A percentile compares a stretch with the other conserved stretches of the same genome.
Conservation (phyloP, 2,113 vertebrate species). For the Urocynchramus pylzowi region DNA sequence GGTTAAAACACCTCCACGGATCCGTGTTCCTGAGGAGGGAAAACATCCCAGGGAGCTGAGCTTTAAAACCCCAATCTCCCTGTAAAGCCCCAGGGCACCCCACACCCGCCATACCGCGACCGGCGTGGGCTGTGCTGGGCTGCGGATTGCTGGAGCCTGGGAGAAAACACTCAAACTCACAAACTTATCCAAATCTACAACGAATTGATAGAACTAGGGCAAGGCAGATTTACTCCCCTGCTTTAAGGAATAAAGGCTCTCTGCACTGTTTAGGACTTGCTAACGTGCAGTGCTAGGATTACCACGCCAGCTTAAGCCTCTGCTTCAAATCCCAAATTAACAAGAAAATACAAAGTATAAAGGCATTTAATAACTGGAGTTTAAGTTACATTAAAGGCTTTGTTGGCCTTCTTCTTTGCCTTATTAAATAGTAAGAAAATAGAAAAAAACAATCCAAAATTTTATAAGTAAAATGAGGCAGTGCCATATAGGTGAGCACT, state of each 20-base stretch:
- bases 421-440: neutral
- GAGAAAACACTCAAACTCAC: neutral
- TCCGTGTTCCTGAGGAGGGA: accelerated
- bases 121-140: accelerated
- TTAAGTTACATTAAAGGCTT: neutral
- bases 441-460: neutral
- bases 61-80: neutral
- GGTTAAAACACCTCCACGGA: neutral
- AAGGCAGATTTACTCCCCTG: neutral
- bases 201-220: neutral
- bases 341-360: neutral
- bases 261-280: neutral
- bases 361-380: neutral
- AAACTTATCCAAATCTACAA: neutral
- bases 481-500: neutral
- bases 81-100: neutral
- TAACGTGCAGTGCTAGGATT: neutral
- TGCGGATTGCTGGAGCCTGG: neutral
- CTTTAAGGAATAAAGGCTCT: neutral
- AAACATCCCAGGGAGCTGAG: neutral
- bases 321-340: neutral
- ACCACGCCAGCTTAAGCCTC: neutral
- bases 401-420: neutral
- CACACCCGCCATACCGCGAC: accelerated
- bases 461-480: neutral